These are phyloP conservation scores for Cosmorhoe ocellata DNA, from an alignment of 2,888 invertebrate species.

Conservation along the genomic window DNA sequence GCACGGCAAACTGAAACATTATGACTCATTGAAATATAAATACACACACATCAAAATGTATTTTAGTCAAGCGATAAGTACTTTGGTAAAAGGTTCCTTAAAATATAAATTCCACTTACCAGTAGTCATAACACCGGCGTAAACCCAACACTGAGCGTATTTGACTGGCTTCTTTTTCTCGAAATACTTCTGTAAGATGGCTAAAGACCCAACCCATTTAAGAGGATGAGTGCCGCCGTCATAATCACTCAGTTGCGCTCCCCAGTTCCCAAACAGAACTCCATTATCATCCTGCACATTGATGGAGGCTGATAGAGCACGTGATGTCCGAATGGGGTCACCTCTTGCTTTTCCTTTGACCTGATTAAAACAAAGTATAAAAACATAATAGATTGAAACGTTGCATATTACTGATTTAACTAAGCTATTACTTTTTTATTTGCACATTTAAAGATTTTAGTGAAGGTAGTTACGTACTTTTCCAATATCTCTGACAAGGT, in stretches of 20 bases:
- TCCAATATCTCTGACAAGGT: conserved; percentile 87
- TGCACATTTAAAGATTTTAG: not conserved
- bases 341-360: conserved; percentile 84
- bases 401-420: too few relatives aligned
- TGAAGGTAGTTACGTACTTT: conserved; percentile 67
- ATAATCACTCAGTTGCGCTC: conserved; percentile 91
- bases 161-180: conserved; percentile 93
- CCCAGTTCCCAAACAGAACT: conserved; percentile 93
- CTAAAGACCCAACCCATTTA: conserved; percentile 94
- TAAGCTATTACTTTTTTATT: too few relatives aligned
- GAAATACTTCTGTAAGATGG: conserved; percentile 92
- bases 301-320: conserved; percentile 93
- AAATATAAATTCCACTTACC: conserved; percentile 70
- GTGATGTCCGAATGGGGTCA: conserved; percentile 89
- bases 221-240: conserved; percentile 93
- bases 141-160: conserved; percentile 98
- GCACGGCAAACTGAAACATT: conserved; percentile 88
- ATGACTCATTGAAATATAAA: conserved; percentile 19
- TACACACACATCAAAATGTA: conserved; percentile 16
- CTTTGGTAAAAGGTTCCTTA: not conserved
- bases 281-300: conserved; percentile 95
- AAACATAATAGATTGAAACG: not conserved
- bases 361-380: conserved; percentile 37
- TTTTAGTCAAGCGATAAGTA: conserved; percentile 3
- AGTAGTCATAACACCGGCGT: conserved; percentile 94